Base-by-base conservation (phyloP, 2,888 invertebrate species). In the Spilosoma lubricipeda region DNA sequence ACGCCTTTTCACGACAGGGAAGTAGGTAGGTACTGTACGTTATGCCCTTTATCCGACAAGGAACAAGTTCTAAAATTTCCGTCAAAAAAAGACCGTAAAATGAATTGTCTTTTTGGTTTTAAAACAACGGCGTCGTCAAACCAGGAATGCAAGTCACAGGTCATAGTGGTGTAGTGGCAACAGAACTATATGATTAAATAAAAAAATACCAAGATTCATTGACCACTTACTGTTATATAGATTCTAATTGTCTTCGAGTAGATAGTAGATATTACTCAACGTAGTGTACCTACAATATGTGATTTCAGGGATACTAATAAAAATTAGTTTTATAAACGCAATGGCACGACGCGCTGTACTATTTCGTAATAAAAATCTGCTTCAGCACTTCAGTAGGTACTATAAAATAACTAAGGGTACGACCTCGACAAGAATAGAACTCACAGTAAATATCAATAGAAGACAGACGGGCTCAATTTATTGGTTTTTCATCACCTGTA, bases 381-480 rank as follows among this genome's bases (percentile, higher is more conserved):
- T 56, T 11, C n/a, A n/a, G n/a, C 15, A 52, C 11, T 56, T 11
- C n/a, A n/a, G n/a, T 30, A 52, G 20, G 39, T n/a, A 63, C 30
- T 63, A 63, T 27, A 18, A 63, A 63, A 13, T 63, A 63, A 30
- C 39, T 27, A 70, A 70, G 45, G 45, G 67, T 39, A 67, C 67
- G 80, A 73, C 81, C 81, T 81, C 74, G 80, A 80, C 78, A 20
- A 56, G 76, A 83, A 83, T 83, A 83, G 52, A 70, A 71, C 52
- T 56, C 13, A 85, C 78, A 75, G 23, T 71, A 33, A 27, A 73
- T 79, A 79, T 73, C 71, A 73, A 80, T 70, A 71, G 69, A 73
- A 79, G 83, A 74, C 82, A 83, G 81, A 81, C 65, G 13, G 45
- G 64, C 76, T 75, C 59, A 80, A 76, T 80, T 80, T 77, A 80